Base-by-base conservation (phyloP, 2,113 vertebrate genomes). In the Ariopsis seemanni region DNA sequence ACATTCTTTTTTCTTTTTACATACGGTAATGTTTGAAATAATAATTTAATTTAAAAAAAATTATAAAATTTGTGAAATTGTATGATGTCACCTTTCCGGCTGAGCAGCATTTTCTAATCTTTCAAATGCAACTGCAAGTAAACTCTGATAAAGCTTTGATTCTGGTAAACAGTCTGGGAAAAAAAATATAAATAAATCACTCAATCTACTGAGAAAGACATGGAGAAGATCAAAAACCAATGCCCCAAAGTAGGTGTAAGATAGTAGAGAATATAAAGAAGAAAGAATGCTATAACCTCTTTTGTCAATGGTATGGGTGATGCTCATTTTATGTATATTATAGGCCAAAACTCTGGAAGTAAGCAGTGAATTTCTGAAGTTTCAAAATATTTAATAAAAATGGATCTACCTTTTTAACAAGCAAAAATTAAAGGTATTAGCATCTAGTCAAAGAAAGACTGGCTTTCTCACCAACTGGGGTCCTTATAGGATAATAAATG, bases 71-170 rank as follows among this genome's bases (percentile, higher is more conserved):
- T 34, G 42, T 27, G 8, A 14, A 25, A 48, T 30, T 34, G 60
- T 55, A 14, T 25, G 30, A 48, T 14, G 48, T 27, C 30, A 69
- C 75, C 50, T 80, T 69, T 34, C 18, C 1, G 2, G 7, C 27
- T 27, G 20, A 86, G 85, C 78, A 82, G 85, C 85, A 42, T 71
- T 58, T 67, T 63, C 15, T 34, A 17, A 79, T 50, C 17, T 30
- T 85, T 65, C 18, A 55, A 81, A 80, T 58, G 27, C 62, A 80
- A 34, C 62, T 10, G 52, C 55, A 80, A 80, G 50, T 80, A 80
- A 80, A 69, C 74, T 67, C 52, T 4, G 74, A 86, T 12, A 65
- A 22, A 81, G 62, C 83, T 84, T 84, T 30, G 18, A 52, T 69
- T 69, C 63, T 71, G 65, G n/a, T 65, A 57, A 48, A 77, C 17